Conservation (phyloP, 35 echinoderm and acorn worm species). For the Lytechinus pictus region DNA sequence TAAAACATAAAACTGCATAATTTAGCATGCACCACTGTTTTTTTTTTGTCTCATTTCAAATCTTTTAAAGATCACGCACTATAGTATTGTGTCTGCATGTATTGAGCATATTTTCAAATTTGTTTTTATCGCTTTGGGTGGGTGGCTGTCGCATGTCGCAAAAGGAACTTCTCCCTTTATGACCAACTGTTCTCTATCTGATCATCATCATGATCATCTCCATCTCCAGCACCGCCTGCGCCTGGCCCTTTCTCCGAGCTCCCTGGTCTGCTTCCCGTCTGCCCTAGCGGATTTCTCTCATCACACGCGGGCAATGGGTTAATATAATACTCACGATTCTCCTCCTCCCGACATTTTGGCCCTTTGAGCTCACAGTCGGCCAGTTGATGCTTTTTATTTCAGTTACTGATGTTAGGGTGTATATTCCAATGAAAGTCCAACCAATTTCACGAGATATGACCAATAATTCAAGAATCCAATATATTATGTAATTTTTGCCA, state of each 20-base stretch:
- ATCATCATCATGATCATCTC: not conserved
- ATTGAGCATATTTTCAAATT: too few species aligned
- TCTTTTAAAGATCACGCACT: too few species aligned
- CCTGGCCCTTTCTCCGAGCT: too few species aligned
- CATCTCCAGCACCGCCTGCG: not conserved
- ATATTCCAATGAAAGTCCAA: not conserved
- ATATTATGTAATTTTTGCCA: not conserved
- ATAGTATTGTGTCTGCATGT: too few species aligned
- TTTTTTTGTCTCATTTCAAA: too few species aligned
- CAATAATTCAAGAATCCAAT: not conserved
- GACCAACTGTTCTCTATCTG: not conserved
- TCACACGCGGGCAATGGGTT: not conserved
- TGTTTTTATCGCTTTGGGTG: too few species aligned
- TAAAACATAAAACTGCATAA: too few species aligned
- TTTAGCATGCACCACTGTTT: too few species aligned
- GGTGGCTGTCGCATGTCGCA: too few species aligned
- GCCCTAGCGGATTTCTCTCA: not conserved
- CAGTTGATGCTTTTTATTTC: not conserved
- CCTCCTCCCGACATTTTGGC: constrained; percentile 71
- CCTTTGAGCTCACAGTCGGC: not conserved
- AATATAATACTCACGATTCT: constrained; percentile 70
- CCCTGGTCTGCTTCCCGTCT: not conserved
- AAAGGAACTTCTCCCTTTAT: not conserved
- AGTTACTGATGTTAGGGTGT: not conserved
- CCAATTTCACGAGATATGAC: not conserved